A percentile compares a stretch with the other conserved stretches of the same genome.
Conservation (phyloP, 2,888 invertebrate genomes). For the Bellardia bayeri region DNA sequence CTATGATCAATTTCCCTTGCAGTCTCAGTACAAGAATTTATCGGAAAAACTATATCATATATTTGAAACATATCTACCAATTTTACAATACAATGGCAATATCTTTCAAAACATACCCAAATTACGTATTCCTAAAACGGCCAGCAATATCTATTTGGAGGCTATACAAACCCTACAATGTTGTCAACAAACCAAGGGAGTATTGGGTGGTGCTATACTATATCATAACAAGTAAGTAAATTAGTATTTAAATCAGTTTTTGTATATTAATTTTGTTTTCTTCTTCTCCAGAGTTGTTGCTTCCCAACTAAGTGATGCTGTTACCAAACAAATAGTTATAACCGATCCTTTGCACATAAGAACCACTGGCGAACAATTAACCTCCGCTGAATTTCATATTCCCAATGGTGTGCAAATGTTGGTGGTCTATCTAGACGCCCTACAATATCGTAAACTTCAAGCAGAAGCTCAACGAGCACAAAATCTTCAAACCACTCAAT, state of each 20-base stretch:
- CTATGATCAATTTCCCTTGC: conserved; percentile 85
- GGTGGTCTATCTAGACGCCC: conserved; percentile 89
- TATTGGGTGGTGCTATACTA: conserved; percentile 93
- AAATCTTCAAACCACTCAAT: conserved; percentile 81
- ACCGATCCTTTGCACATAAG: conserved; percentile 94
- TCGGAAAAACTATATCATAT: conserved; percentile 92
- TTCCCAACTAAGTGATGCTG: conserved; percentile 89
- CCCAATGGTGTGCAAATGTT: conserved; percentile 93
- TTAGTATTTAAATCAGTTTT: background rate
- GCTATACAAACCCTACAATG: conserved; percentile 94
- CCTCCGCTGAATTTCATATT: conserved; percentile 87
- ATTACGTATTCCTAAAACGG: conserved; percentile 93
- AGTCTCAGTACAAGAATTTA: conserved; percentile 85
- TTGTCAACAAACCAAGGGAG: conserved; percentile 91
- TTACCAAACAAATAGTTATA: conserved; percentile 92
- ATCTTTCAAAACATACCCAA: conserved; percentile 93
- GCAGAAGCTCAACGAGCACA: conserved; percentile 84
- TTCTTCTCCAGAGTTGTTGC: conserved; percentile 89
- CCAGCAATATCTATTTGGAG: conserved; percentile 93
- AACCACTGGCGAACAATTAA: conserved; percentile 90
- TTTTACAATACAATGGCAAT: conserved; percentile 92
- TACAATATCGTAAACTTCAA: conserved; percentile 86
- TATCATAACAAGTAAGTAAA: conserved; percentile 93
- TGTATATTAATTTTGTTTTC: background rate
- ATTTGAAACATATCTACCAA: conserved; percentile 95